A percentile compares a stretch with the other conserved stretches of the same genome.
Evolutionary conservation across 2,888 invertebrate species (phyloP).

Genomic region (Pandemis corylana): DNA sequence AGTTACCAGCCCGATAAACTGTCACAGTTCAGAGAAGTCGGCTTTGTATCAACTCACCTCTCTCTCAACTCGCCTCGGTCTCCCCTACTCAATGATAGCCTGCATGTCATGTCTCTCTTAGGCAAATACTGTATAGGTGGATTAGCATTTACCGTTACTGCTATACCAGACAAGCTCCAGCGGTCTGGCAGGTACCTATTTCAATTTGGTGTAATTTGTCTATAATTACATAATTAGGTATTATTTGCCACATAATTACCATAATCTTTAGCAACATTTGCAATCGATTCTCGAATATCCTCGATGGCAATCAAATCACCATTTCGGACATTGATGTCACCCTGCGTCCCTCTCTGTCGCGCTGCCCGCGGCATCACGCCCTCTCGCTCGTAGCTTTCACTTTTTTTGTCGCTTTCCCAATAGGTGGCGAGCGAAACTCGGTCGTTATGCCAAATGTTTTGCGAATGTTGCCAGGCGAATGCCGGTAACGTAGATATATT

Average conservation of each 20-base stretch:
- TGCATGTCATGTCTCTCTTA: too few relatives aligned
- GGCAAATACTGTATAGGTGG: too few relatives aligned
- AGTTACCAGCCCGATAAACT: too few relatives aligned
- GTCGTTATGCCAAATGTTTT: constrained; percentile 74
- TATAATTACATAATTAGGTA: neutral
- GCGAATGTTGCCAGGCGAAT: constrained; percentile 53
- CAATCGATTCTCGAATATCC: constrained; percentile 24
- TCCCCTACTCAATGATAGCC: too few relatives aligned
- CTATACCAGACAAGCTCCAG: too few relatives aligned
- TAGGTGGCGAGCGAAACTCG: constrained; percentile 66
- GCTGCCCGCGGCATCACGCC: constrained; percentile 45
- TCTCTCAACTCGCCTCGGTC: too few relatives aligned
- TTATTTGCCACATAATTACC: constrained; percentile 8
- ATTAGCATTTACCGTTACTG: too few relatives aligned
- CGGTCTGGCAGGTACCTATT: too few relatives aligned
- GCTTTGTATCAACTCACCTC: too few relatives aligned
- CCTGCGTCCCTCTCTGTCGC: constrained; percentile 55
- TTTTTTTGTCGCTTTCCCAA: constrained; percentile 80
- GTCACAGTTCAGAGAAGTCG: too few relatives aligned
- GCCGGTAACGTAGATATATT: neutral
- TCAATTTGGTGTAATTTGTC: too few relatives aligned
- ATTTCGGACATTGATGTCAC: constrained; percentile 55
- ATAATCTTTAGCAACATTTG: constrained; percentile 9
- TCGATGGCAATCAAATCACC: constrained; percentile 40
- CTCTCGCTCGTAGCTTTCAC: constrained; percentile 75